These are phyloP conservation scores for Anthoscopus minutus DNA, from an alignment of 2,113 vertebrate genomes.

Conservation along the genomic window DNA sequence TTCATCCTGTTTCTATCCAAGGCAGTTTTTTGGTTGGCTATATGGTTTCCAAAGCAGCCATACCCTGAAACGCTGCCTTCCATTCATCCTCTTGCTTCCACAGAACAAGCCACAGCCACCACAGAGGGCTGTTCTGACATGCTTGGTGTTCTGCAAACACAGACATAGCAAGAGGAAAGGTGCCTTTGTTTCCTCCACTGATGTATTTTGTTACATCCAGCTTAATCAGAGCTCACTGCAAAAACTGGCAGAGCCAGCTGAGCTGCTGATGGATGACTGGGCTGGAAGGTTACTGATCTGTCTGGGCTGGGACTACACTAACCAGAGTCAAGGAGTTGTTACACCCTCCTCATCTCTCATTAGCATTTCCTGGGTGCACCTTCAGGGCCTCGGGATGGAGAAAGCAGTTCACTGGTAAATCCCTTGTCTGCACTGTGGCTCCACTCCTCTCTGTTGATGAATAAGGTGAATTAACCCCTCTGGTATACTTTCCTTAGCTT, in stretches of 20 bases:
- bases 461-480: background rate
- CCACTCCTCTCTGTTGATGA: background rate
- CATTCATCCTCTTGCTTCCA: background rate
- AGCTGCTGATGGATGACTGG: background rate
- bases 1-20: background rate
- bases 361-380: background rate
- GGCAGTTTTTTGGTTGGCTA: background rate
- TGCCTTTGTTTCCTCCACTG: background rate
- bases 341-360: background rate
- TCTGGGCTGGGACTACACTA: background rate
- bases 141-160: background rate
- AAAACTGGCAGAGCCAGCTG: background rate
- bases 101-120: background rate
- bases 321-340: background rate
- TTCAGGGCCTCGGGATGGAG: background rate
- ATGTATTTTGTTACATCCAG: background rate
- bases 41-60: background rate
- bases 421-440: background rate
- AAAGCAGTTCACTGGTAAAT: background rate
- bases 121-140: background rate
- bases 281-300: background rate
- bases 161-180: background rate
- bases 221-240: background rate
- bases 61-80: background rate
- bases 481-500: background rate